A percentile compares a stretch with the other conserved stretches of the same genome.
These are phyloP conservation scores for Sceliomorpha sp. DNA, from an alignment of 2,888 invertebrate species.

Conservation along the genomic window DNA sequence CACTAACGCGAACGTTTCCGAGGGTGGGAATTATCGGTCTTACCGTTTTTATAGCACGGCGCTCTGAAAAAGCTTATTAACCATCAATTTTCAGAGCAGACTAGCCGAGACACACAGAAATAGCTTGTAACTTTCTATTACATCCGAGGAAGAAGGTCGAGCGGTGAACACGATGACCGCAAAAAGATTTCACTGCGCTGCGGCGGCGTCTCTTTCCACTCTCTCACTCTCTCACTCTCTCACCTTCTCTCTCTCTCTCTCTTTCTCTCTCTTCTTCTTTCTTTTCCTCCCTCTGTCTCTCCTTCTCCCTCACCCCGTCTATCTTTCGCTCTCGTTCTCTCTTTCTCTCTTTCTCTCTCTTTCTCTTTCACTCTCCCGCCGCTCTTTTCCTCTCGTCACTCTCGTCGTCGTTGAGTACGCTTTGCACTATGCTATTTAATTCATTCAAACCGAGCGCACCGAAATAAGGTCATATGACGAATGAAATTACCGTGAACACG, in stretches of 20 bases:
- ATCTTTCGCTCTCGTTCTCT: too few relatives aligned
- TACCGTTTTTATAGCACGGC: conserved; percentile 7
- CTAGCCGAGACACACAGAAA: conserved; percentile 58
- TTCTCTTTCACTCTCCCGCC: conserved; percentile 18
- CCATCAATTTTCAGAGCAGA: conserved; percentile 46
- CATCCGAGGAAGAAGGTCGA: conserved; percentile 64
- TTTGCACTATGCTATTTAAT: conserved; percentile 33
- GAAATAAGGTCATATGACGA: conserved; percentile 42
- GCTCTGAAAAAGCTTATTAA: conserved; percentile 31
- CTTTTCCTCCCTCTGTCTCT: conserved; percentile 18
- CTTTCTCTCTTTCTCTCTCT: too few relatives aligned
- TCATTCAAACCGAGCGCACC: conserved; percentile 29
- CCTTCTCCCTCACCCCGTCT: too few relatives aligned
- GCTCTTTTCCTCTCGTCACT: conserved; percentile 17
- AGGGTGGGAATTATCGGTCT: too few relatives aligned
- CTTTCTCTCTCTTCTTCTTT: conserved; percentile 19
- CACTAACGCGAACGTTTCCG: too few relatives aligned
- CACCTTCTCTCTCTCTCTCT: conserved; percentile 9
- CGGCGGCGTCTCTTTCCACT: conserved; percentile 26
- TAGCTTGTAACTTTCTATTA: conserved; percentile 67
- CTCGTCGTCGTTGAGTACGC: conserved; percentile 6
- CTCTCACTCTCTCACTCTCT: conserved; percentile 7
- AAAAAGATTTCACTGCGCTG: conserved; percentile 53
- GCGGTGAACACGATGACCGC: conserved; percentile 59
- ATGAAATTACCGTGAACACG: conserved; percentile 35